phyloP scores from a whole-genome alignment of 2,113 vertebrate species.

The Syngnathus floridae region DNA sequence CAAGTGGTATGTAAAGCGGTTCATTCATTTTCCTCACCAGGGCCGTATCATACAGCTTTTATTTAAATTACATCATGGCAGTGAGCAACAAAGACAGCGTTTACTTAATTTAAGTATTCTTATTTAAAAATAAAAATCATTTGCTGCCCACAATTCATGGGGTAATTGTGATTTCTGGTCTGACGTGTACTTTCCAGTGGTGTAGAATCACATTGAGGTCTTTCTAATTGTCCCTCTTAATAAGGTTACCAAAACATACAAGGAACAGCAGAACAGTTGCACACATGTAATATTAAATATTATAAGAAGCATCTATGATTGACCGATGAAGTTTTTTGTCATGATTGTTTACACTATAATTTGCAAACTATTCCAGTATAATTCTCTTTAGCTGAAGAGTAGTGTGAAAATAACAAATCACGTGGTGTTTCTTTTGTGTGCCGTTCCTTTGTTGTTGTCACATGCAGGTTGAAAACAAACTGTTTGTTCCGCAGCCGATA shows the following conservation, averaged over 20 bases:
- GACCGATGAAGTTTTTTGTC: no score
- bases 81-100: background rate
- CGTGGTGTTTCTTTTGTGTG: conserved; percentile 33
- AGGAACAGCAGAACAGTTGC: background rate
- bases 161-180: background rate
- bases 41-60: conserved; percentile 12
- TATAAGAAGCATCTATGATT: no score
- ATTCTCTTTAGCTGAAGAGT: background rate
- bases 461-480: conserved; percentile 44
- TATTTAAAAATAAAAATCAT: background rate
- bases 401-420: background rate
- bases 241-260: background rate
- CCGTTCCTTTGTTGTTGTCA: conserved; percentile 46
- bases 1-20: conserved; percentile 80
- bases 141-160: background rate
- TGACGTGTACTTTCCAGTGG: background rate
- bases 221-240: background rate
- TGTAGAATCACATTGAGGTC: background rate
- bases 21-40: background rate
- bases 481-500: conserved; percentile 12
- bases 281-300: background rate
- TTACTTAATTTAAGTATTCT: background rate
- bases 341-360: background rate
- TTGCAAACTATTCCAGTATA: background rate
- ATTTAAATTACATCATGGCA: conserved; percentile 12